Evolutionary conservation across 2,888 invertebrate species (phyloP), one percentile per base, ranked within the genome.

Genomic region (Perdita meconis): DNA sequence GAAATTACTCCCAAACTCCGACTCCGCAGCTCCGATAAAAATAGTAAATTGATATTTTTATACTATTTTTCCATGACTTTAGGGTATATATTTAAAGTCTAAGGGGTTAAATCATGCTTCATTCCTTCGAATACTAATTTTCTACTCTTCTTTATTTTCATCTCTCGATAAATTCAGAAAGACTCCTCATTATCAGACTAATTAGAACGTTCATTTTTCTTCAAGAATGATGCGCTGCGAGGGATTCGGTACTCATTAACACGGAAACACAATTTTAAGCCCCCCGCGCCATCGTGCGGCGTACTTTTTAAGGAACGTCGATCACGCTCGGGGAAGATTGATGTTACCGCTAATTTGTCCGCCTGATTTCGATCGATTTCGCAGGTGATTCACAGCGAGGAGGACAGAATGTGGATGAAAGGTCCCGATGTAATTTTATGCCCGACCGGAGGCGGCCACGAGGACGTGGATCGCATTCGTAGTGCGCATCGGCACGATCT

Each of bases 331-430:
- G 10, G 34, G 38, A 8, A 36, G 36, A 16, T 38, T 26, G 24
- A 12, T 26, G n/a, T 10, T 12, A 4, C 13, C 8, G 19, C 19
- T 47, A 66, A 68, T 72, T 24, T 24, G 38, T 26, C 50, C 59
- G 59, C 40, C 53, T 60, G 12, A 6, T 68, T 64, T 56, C 16
- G 19, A 56, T 60, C 40, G 40, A 64, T 67, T 66, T 61, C 51
- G 36, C 72, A 91, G 91, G 86, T 88, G 19, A 89, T 90, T 42
- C 91, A 91, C 65, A 90, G 90, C 65, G 87, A 89, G 30, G 90
- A 89, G 72, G 91, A 91, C 42, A 82, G 78, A 80, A 85, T 85
- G 72, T 91, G 90, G 88, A 76, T 90, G 59, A 76, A 86, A 66
- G 84, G 83, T 34, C 47, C 83, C 2, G 66, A 86, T 10, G 75